Evolutionary conservation across 2,888 invertebrate genomes (phyloP).

Genomic region (Colostygia pectinataria): DNA sequence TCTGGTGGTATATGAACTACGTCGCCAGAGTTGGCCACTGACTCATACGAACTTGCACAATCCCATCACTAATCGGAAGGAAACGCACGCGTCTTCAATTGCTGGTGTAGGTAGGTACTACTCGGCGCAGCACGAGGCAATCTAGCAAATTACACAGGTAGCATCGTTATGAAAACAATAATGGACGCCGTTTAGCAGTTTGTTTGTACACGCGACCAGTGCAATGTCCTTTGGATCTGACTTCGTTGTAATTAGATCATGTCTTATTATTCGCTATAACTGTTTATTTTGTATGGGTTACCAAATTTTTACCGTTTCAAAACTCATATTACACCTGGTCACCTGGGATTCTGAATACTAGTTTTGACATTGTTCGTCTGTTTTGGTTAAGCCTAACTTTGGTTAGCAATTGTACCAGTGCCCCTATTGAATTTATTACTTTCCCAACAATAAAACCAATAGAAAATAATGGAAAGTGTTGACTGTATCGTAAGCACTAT

Average conservation of each 20-base stretch:
- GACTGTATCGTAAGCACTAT: conserved; percentile 5
- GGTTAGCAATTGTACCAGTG: too few species aligned
- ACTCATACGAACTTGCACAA: too few species aligned
- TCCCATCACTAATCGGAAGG: conserved; percentile 31
- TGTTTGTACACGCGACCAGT: conserved; percentile 5
- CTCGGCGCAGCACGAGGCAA: conserved; percentile 13
- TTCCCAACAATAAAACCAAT: conserved; percentile 8
- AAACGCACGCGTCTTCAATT: conserved; percentile 22
- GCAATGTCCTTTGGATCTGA: conserved; percentile 1
- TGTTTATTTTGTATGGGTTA: too few species aligned
- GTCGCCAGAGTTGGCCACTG: too few species aligned
- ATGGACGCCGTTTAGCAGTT: conserved; percentile 17
- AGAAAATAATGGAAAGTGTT: conserved; percentile 7
- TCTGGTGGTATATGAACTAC: background rate
- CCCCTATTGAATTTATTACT: conserved; percentile 4
- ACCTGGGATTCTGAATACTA: too few species aligned
- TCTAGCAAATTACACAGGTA: conserved; percentile 29
- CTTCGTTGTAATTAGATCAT: background rate
- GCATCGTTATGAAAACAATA: conserved; percentile 20
- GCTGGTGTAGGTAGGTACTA: conserved; percentile 1
- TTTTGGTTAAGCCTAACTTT: too few species aligned
- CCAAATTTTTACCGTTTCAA: too few species aligned
- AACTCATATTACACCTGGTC: too few species aligned
- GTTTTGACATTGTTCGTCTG: too few species aligned
- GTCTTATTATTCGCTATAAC: too few species aligned